Evolutionary conservation across 2,888 invertebrate genomes (phyloP), one percentile per base, ranked within the genome.

Genomic region (Malthinus flaveolus): DNA sequence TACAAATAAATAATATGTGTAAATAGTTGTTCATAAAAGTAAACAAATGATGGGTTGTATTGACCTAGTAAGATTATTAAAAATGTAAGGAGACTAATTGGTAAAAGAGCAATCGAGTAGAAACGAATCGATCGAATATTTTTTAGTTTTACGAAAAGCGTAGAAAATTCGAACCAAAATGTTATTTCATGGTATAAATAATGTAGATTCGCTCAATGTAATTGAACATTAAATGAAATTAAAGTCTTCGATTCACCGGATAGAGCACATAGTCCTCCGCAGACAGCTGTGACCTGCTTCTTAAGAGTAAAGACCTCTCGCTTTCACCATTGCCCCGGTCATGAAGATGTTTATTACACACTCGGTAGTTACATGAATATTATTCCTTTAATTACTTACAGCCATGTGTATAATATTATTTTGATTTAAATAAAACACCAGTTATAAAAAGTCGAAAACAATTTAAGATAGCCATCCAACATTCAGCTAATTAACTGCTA

Each of bases 241-340:
- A 13, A 48, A 12, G 9, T 15, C 49, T 10, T 51, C 49, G 49
- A 52, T 32, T 31, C 51, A 51, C 56, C 52, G 55, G 47, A 44
- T 46, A 52, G 44, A 56, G 52, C 36, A 59, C 36, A 51, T 55
- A 57, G 46, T 61, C 35, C 55, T 47, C 46, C 33, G 56, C 53
- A 49, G 46, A 49, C 66, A 68, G 65, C 65, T 67, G 69, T 69
- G 73, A 71, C 73, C 73, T 68, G 64, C 64, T 71, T 72, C 63
- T 49, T 57, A 59, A 66, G 66, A 68, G 69, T 71, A 72, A 73
- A 74, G 72, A 74, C 73, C 71, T 72, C 72, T 74, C 72, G 73
- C 75, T 75, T 75, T 75, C 75, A 74, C 75, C 73, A 66, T 66
- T 74, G 71, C 66, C 69, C 70, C 63, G 69, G 69, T 73, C 68